Base-by-base conservation (phyloP, 2,113 vertebrate species). In the Oryzias javanicus region DNA sequence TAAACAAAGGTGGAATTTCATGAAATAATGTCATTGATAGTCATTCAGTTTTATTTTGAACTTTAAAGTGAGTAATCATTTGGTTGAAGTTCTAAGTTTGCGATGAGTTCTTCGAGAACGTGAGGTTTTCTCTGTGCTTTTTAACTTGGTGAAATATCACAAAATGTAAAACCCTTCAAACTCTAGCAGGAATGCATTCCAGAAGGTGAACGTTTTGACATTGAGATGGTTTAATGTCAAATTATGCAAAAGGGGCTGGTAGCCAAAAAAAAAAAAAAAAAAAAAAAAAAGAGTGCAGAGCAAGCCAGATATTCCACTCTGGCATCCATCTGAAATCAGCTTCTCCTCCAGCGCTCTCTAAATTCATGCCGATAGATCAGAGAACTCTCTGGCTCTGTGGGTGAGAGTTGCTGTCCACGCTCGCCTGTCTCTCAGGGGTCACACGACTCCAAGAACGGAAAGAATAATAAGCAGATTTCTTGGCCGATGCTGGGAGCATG, bases 401-500 rank as follows among this genome's bases (percentile, higher is more conserved):
- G 42, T 22, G 60, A 22, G 57, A 51, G 72, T 49, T 67, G 55
- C 59, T 70, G 85, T 76, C 80, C 77, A 55, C 60, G 60, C 69
- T 49, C 55, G 47, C 49, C 20, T 2, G 73, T 79, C 71, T 56
- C 60, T 74, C 80, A 22, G 40, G 14, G 27, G 59, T 61, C 60
- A 60, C 48, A 44, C 42, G 49, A 51, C 72, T 72, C 72, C 65
- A 78, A 69, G 70, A 75, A 74, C 56, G 55, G 70, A 56, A 59
- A 72, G 81, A 79, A 81, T 88, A 88, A 91, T 83, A 80, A 89
- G 81, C 41, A 73, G 60, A 79, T 62, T 27, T 77, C 72, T 64
- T 64, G 64, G 72, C 76, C 46, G 60, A 61, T 63, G 76, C 85
- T 80, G 67, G 79, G 72, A 81, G 87, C 68, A 54, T 66, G 86